phyloP scores from a whole-genome alignment of 2,797 vertebrate genomes.

The Neosalanx taihuensis region DNA sequence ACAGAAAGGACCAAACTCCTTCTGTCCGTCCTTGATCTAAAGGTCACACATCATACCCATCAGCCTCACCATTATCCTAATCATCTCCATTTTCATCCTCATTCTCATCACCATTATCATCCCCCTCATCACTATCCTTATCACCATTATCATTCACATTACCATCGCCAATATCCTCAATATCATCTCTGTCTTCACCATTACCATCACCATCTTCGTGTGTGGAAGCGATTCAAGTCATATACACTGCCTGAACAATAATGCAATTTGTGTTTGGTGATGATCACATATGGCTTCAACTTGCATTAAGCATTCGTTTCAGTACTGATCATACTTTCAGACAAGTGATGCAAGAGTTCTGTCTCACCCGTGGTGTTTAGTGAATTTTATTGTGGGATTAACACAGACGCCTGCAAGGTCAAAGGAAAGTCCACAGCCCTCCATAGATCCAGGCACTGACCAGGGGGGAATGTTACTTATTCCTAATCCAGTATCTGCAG shows the following conservation, averaged over 20 bases:
- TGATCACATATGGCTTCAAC: too few relatives aligned
- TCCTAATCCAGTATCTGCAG: too few relatives aligned
- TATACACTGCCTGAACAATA: too few relatives aligned
- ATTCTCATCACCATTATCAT: background rate
- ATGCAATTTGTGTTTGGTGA: too few relatives aligned
- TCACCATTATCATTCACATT: background rate
- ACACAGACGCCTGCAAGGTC: too few relatives aligned
- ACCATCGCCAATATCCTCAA: too few relatives aligned
- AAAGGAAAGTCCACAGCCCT: background rate
- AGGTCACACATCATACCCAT: background rate
- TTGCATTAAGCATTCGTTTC: too few relatives aligned
- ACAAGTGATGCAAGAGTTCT: too few relatives aligned
- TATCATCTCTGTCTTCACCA: background rate
- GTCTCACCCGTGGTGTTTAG: background rate
- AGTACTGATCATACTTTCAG: too few relatives aligned
- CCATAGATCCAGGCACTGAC: background rate
- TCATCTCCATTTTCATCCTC: background rate
- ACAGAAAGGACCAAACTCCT: constrained; percentile 84
- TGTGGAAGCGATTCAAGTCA: too few relatives aligned
- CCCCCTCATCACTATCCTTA: background rate
- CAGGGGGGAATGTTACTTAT: background rate
- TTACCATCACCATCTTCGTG: background rate
- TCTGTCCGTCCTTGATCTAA: constrained; percentile 79
- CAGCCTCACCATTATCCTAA: background rate
- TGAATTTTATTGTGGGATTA: background rate